phyloP scores from a whole-genome alignment of 2,888 invertebrate genomes.

The Tolmerus cingulatus region DNA sequence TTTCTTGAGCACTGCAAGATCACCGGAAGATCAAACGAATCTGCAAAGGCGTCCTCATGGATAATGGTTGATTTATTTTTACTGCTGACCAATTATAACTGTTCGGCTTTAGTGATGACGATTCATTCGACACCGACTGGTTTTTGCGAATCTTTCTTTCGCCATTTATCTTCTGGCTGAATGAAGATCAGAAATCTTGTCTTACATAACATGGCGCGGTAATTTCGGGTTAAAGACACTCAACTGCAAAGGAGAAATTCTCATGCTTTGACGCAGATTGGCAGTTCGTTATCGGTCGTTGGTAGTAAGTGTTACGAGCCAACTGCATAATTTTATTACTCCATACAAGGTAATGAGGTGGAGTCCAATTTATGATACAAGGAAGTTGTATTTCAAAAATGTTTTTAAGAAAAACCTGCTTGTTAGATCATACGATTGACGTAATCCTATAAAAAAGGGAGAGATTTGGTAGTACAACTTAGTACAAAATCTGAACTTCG shows the following conservation, averaged over 20 bases:
- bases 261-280: not conserved
- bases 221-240: slow-evolving; percentile 6
- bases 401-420: not conserved
- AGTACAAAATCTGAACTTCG: not conserved
- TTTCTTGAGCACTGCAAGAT: not conserved
- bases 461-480: too few relatives aligned
- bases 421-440: not conserved
- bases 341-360: not conserved
- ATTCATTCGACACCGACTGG: not conserved
- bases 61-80: not conserved
- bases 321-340: not conserved
- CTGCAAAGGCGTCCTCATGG: not conserved
- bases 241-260: not conserved
- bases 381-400: not conserved
- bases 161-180: not conserved
- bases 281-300: not conserved
- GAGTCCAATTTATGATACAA: not conserved
- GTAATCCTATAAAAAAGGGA: not conserved
- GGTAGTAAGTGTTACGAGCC: not conserved
- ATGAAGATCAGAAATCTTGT: not conserved
- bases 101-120: not conserved
- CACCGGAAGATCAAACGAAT: not conserved
- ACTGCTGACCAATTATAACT: not conserved
- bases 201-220: not conserved
- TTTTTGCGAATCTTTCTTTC: not conserved